Evolutionary conservation across 2,797 vertebrate genomes (phyloP).

Genomic region (Diglossa cyanea): DNA sequence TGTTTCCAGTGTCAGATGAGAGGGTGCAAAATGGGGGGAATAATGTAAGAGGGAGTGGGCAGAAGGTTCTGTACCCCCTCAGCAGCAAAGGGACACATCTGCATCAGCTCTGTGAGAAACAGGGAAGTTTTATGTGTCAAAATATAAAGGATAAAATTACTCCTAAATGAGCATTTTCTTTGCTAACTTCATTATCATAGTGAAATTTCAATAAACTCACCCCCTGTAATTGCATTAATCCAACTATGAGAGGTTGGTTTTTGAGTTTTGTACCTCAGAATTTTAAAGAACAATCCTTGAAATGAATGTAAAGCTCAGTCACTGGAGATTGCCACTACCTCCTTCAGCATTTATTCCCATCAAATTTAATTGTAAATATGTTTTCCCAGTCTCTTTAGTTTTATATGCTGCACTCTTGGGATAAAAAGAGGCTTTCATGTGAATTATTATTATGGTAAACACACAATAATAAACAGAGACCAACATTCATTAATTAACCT

Average conservation of each 20-base stretch:
- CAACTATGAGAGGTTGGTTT: neutral
- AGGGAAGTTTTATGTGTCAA: too few relatives aligned
- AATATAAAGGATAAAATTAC: neutral
- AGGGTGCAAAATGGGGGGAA: neutral
- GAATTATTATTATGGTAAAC: neutral
- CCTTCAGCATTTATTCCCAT: neutral
- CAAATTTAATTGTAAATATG: neutral
- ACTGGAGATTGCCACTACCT: neutral
- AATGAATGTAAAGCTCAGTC: neutral
- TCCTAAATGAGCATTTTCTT: neutral
- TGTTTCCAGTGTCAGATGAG: accelerated
- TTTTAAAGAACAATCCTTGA: neutral
- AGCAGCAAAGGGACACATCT: too few relatives aligned
- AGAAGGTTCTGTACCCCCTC: neutral
- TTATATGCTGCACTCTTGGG: neutral
- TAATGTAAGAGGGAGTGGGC: accelerated
- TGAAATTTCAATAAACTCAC: neutral
- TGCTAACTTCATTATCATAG: neutral
- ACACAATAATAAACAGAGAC: neutral
- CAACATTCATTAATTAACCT: neutral
- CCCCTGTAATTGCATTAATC: neutral
- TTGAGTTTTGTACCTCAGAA: neutral
- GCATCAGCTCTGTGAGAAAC: neutral
- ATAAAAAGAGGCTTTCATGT: neutral
- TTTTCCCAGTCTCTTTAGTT: neutral